Base-by-base conservation (phyloP, 92 coral and sea anemone species). In the Heliopora coerulea region DNA sequence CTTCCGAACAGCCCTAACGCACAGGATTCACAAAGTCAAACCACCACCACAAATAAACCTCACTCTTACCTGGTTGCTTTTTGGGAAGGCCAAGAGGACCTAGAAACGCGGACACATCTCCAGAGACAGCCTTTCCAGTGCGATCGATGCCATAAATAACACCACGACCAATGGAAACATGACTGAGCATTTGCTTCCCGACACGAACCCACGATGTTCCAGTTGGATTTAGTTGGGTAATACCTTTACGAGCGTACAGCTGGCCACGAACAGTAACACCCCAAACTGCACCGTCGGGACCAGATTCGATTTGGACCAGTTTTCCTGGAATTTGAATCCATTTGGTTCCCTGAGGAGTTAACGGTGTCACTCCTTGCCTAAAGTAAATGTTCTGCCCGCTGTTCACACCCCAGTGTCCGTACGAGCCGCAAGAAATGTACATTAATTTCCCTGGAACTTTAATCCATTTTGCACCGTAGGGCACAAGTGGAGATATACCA, bases 381-480 rank as follows among this genome's bases (percentile, higher is more conserved):
- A 67, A 67, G 74, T 44, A 67, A n/a, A 67, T 26, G 25, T 67
- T 30, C 14, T 44, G 21, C 2, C 0, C 13, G 3, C 48, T 67
- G 20, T 67, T 67, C 59, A 67, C 74, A n/a, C 74, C 74, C 74
- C 74, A 67, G 19, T 49, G 18, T 44, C 74, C 74, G 19, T 23
- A 52, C 32, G 37, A 58, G 3, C 74, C 74, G 25, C 74, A 67
- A 0, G 74, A 67, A 30, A 67, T 49, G 59, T 67, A 67, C 74
- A 19, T 67, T 11, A 67, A 46, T 44, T 11, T 44, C 25, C 74
- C 74, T 10, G 37, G 39, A 3, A 67, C n/a, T 18, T 12, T 67
- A 44, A 8, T 1, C 74, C 74, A 67, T 0, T 21, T 0, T 10
- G 6, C 3, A 46, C 74, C 74, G 23, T 26, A 8, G 0, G 59